Evolutionary conservation across 1,140 invertebrate genomes (phyloP), one percentile per base, ranked within the genome.

Genomic region (Theocolax elegans): DNA sequence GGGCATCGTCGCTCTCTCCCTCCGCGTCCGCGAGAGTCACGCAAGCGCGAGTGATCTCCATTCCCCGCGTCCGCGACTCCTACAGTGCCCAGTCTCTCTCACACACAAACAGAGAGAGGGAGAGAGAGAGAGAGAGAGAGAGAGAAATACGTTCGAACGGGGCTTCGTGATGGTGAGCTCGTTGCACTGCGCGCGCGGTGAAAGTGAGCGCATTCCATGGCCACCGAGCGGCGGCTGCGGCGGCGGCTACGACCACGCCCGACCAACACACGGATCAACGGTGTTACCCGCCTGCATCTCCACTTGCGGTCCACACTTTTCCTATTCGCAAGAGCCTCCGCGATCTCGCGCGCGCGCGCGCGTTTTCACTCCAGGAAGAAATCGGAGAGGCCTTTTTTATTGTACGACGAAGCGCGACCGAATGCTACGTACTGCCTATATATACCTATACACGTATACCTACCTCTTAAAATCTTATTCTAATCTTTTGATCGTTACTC

Each of bases 161-260:
- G n/a, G n/a, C n/a, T n/a, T n/a, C n/a, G n/a, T n/a, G n/a, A n/a
- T n/a, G n/a, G n/a, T n/a, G n/a, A n/a, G n/a, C n/a, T n/a, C n/a
- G n/a, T n/a, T n/a, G n/a, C n/a, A n/a, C n/a, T n/a, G n/a, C n/a
- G n/a, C n/a, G n/a, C n/a, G n/a, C n/a, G 83, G 84, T 86, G 84
- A 86, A 86, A 86, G 84, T 86, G 84, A 86, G 83, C 84, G 84
- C 83, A 86, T 86, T 86, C 84, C 84, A 84, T 83, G 83, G 83
- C 82, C 83, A 83, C 80, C 76, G 81, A 79, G 81, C 21, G n/a
- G 53, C 40, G 48, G 48, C 62, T 13, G 29, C 48, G 31, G 21
- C 40, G 49, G 54, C 29, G 44, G 76, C 59, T 25, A n/a, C 19
- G 77, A 82, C 80, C 78, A 48, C 63, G 63, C 63, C 49, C 48